These are phyloP conservation scores for Pandemis corylana DNA, from an alignment of 2,888 invertebrate species.

Conservation along the genomic window DNA sequence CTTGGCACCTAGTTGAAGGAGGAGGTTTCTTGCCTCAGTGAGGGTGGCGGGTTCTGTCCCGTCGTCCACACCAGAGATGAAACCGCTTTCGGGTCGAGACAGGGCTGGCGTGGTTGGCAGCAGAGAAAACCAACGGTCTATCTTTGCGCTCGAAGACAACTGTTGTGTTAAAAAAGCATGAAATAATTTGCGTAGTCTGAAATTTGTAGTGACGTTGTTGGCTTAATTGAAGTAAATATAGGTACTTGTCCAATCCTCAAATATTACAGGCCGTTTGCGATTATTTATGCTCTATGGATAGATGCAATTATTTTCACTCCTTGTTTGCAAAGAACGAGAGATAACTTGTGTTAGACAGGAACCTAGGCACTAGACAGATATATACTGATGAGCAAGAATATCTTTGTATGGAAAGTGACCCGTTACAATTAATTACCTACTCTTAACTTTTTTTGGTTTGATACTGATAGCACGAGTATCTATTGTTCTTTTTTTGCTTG, in stretches of 20 bases:
- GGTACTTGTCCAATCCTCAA: neutral
- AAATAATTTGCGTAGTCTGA: neutral
- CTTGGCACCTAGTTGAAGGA: constrained; percentile 88
- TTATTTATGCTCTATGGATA: no score
- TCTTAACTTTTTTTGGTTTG: no score
- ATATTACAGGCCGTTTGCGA: no score
- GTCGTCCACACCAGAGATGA: constrained; percentile 87
- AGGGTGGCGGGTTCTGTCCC: constrained; percentile 85
- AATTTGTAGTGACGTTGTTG: neutral
- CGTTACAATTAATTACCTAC: no score
- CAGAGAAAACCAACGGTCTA: constrained; percentile 92
- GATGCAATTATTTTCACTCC: constrained; percentile 1
- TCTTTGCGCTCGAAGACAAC: constrained; percentile 91
- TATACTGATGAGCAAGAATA: no score
- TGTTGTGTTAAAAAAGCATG: constrained; percentile 59
- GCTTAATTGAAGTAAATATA: no score
- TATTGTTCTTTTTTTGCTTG: no score
- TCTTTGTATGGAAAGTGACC: no score
- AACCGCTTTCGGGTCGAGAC: constrained; percentile 91
- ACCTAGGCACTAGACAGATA: neutral
- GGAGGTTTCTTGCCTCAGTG: constrained; percentile 87
- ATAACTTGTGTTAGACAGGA: no score
- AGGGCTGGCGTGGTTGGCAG: constrained; percentile 85
- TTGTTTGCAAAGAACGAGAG: neutral
- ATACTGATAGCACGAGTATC: no score